Evolutionary conservation across 23 tunicate species (phyloP).

Genomic region (Trididemnum nubilum): DNA sequence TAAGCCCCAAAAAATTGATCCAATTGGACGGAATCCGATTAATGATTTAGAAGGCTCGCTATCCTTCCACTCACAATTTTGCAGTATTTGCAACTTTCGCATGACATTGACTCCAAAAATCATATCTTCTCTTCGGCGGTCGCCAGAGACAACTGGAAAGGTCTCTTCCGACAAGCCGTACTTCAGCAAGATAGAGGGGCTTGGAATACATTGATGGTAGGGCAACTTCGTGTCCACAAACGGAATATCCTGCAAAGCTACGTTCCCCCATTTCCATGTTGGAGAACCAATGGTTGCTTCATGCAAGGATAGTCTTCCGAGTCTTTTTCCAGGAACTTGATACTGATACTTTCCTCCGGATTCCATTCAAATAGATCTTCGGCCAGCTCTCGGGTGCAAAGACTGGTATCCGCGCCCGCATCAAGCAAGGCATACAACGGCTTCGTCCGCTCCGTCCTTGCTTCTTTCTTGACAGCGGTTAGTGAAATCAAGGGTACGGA

Average conservation of each 20-base stretch:
- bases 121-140: background rate
- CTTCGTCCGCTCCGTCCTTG: too few species aligned
- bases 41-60: background rate
- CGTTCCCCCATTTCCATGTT: background rate
- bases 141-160: constrained; percentile 2
- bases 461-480: background rate
- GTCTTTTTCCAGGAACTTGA: constrained; percentile 5
- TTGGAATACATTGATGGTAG: background rate
- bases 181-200: background rate
- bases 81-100: background rate
- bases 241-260: background rate
- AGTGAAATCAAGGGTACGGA: constrained; percentile 6
- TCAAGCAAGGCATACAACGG: constrained; percentile 7
- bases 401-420: constrained; percentile 11
- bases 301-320: constrained; percentile 6
- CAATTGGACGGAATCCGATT: background rate
- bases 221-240: constrained; percentile 5
- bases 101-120: constrained; percentile 10
- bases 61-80: constrained; percentile 1
- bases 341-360: background rate
- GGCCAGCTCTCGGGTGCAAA: constrained; percentile 6
- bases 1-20: constrained; percentile 15
- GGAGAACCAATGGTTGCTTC: background rate
- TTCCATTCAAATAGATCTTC: constrained; percentile 12
- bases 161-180: background rate